Evolutionary conservation across 2,888 invertebrate genomes (phyloP).

Genomic region (Parnassius glacialis): DNA sequence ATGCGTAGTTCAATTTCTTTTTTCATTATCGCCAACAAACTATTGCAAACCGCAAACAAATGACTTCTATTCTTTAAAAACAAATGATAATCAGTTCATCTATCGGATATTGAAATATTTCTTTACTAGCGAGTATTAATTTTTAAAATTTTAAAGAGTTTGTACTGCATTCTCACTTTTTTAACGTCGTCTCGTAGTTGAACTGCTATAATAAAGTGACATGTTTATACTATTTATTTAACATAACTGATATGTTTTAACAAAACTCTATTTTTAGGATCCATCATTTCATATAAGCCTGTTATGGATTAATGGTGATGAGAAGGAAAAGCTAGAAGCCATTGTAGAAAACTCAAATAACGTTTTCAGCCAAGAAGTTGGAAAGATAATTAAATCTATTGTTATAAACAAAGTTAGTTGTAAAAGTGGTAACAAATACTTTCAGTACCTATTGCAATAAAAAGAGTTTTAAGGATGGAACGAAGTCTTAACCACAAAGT

Average conservation of each 20-base stretch:
- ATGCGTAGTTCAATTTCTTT: too few relatives aligned
- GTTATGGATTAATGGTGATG: constrained; percentile 88
- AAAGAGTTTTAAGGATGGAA: constrained; percentile 37
- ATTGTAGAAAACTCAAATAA: constrained; percentile 76
- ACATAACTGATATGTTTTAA: neutral
- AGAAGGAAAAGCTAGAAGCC: constrained; percentile 68
- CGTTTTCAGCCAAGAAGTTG: constrained; percentile 51
- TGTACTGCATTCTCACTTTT: too few relatives aligned
- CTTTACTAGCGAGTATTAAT: too few relatives aligned
- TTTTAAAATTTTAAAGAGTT: too few relatives aligned
- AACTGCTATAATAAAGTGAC: too few relatives aligned
- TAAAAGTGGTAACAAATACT: constrained; percentile 89
- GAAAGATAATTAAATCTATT: constrained; percentile 62
- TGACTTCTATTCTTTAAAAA: too few relatives aligned
- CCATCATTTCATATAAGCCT: constrained; percentile 93
- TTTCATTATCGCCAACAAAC: too few relatives aligned
- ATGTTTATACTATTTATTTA: too few relatives aligned
- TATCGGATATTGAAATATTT: too few relatives aligned
- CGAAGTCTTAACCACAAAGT: constrained; percentile 48
- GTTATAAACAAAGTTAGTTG: constrained; percentile 81
- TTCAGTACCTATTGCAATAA: constrained; percentile 69
- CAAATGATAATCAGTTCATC: too few relatives aligned
- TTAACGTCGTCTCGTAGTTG: too few relatives aligned
- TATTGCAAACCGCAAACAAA: too few relatives aligned
- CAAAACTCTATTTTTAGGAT: constrained; percentile 77